These are phyloP conservation scores for Listrodromus nycthemerus DNA, from an alignment of 2,888 invertebrate genomes.

Conservation along the genomic window DNA sequence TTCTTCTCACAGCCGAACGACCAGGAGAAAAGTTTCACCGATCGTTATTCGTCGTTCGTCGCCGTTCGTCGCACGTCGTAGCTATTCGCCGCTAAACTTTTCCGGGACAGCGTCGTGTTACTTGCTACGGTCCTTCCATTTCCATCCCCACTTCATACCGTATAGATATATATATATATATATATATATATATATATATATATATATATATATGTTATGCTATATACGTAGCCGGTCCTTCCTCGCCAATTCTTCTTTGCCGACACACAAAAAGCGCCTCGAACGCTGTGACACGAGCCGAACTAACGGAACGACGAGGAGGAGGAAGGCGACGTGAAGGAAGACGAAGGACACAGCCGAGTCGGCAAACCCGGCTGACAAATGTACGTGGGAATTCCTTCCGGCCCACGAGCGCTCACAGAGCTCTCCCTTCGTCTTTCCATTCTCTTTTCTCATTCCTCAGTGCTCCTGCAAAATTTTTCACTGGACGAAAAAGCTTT, in stretches of 20 bases:
- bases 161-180: constrained; percentile 10
- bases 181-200: no score
- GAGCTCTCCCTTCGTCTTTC: not conserved
- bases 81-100: constrained; percentile 45
- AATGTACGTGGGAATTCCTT: constrained; percentile 62
- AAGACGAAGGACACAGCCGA: constrained; percentile 45
- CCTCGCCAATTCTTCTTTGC: constrained; percentile 39
- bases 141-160: constrained; percentile 9
- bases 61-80: constrained; percentile 20
- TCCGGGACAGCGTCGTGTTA: constrained; percentile 29
- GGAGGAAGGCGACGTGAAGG: constrained; percentile 29
- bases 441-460: constrained; percentile 23
- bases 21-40: constrained; percentile 49
- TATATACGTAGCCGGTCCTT: constrained; percentile 22
- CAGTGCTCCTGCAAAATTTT: not conserved
- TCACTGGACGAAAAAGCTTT: not conserved
- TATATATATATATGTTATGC: not conserved
- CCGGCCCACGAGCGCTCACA: constrained; percentile 33
- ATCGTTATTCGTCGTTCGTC: constrained; percentile 52
- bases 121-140: constrained; percentile 4
- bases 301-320: constrained; percentile 26
- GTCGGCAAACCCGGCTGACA: constrained; percentile 60
- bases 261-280: constrained; percentile 17
- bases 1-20: constrained; percentile 41
- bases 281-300: not conserved